Evolutionary conservation across 2,113 vertebrate genomes (phyloP).

Genomic region (Noturus placidus): DNA sequence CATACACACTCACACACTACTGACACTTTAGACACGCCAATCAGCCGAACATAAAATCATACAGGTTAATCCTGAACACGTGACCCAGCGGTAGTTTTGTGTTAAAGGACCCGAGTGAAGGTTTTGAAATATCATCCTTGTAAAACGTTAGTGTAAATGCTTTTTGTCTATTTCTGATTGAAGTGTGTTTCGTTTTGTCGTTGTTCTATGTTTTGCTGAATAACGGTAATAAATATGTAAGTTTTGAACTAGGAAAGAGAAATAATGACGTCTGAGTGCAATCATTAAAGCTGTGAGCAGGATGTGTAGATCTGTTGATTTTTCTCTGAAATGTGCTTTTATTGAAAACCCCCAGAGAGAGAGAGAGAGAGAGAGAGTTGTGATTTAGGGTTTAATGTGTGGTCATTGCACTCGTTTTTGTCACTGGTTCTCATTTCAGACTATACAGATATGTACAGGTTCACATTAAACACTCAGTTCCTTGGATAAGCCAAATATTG

Average conservation of each 20-base stretch:
- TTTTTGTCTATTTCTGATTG: neutral
- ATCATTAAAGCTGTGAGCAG: neutral
- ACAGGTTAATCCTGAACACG: neutral
- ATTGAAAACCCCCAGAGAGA: neutral
- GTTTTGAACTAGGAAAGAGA: neutral
- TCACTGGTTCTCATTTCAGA: neutral
- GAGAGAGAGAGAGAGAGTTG: neutral
- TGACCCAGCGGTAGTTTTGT: neutral
- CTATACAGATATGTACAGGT: neutral
- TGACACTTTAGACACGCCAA: no score
- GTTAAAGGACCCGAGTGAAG: neutral
- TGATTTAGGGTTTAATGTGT: neutral
- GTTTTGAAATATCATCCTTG: neutral
- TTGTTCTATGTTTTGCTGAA: neutral
- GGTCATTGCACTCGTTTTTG: neutral
- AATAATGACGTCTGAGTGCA: neutral
- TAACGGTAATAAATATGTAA: neutral
- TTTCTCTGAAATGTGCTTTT: neutral
- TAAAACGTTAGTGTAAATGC: neutral
- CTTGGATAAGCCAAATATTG: no score
- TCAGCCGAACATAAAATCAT: no score
- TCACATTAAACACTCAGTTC: no score
- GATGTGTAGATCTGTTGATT: neutral
- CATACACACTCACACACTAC: no score
- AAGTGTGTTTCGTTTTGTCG: neutral